These are phyloP conservation scores for Pseudonaja textilis DNA, from an alignment of 2,113 vertebrate species.

Conservation along the genomic window DNA sequence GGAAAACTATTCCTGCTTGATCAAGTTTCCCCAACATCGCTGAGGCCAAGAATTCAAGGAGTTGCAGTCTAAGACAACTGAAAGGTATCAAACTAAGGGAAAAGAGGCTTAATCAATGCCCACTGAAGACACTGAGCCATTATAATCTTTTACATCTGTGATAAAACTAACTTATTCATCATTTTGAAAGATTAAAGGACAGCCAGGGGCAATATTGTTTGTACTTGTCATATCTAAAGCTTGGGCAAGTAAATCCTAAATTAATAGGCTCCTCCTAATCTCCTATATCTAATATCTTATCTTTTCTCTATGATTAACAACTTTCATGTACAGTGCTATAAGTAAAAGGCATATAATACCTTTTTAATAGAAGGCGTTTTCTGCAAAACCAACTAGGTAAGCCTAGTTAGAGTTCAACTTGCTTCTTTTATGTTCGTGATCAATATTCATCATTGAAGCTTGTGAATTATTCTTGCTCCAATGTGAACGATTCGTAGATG, in stretches of 20 bases:
- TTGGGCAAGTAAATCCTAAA: constrained; percentile 22
- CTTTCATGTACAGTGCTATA: constrained; percentile 26
- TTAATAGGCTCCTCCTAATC: constrained; percentile 54
- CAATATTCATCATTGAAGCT: constrained; percentile 34
- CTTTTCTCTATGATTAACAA: constrained; percentile 56
- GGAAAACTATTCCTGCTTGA: neutral
- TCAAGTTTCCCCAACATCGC: neutral
- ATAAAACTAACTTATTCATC: neutral
- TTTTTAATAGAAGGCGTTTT: constrained; percentile 24
- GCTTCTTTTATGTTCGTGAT: constrained; percentile 53
- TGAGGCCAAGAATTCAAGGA: neutral
- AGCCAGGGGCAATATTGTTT: constrained; percentile 13
- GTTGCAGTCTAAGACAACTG: neutral
- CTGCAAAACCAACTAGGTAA: constrained; percentile 47
- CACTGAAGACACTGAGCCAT: neutral
- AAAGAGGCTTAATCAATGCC: neutral
- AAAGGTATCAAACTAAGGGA: neutral
- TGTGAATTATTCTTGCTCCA: constrained; percentile 36
- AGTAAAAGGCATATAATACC: constrained; percentile 4
- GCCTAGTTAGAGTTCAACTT: constrained; percentile 51
- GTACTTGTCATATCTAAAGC: constrained; percentile 27
- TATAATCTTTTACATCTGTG: constrained; percentile 33
- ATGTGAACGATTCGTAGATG: constrained; percentile 19
- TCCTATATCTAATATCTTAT: constrained; percentile 13
- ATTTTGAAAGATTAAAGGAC: constrained; percentile 38